These are phyloP conservation scores for Ectropis crepuscularia DNA, from an alignment of 2,888 invertebrate species.

Conservation along the genomic window DNA sequence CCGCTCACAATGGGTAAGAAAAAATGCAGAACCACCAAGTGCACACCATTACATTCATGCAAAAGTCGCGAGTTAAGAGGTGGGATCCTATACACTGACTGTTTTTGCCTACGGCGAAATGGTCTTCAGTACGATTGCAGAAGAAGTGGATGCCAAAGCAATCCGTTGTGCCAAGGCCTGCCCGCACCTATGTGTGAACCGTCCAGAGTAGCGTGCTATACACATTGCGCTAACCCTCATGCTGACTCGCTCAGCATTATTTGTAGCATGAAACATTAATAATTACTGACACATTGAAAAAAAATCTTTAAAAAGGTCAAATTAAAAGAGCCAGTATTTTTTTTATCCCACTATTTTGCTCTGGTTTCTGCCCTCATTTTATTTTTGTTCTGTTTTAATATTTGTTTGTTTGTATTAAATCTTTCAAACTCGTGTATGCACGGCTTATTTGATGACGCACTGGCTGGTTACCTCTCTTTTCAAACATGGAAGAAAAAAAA, in stretches of 20 bases:
- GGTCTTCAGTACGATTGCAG: conserved; percentile 85
- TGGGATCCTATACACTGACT: conserved; percentile 79
- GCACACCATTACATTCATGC: conserved; percentile 43
- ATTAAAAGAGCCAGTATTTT: no score
- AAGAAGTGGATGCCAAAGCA: conserved; percentile 76
- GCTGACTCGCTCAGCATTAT: conserved; percentile 65
- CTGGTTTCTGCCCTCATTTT: neutral
- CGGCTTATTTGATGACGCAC: conserved; percentile 15
- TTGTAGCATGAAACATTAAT: conserved; percentile 55
- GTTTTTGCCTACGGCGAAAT: conserved; percentile 83
- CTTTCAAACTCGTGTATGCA: conserved; percentile 6
- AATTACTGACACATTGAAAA: no score
- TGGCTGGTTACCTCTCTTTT: conserved; percentile 40
- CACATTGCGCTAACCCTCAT: conserved; percentile 68
- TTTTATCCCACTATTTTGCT: no score
- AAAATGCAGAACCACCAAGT: conserved; percentile 1
- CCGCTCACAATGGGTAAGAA: conserved; percentile 6
- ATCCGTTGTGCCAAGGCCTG: conserved; percentile 59
- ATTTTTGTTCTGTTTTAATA: neutral
- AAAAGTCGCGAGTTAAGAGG: conserved; percentile 81
- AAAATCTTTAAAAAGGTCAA: no score
- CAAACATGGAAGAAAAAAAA: conserved; percentile 44
- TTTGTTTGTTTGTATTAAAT: neutral
- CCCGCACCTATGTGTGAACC: conserved; percentile 71
- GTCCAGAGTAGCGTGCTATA: conserved; percentile 63